Base-by-base conservation (phyloP, 2,113 vertebrate species). In the Elaphurus davidianus region DNA sequence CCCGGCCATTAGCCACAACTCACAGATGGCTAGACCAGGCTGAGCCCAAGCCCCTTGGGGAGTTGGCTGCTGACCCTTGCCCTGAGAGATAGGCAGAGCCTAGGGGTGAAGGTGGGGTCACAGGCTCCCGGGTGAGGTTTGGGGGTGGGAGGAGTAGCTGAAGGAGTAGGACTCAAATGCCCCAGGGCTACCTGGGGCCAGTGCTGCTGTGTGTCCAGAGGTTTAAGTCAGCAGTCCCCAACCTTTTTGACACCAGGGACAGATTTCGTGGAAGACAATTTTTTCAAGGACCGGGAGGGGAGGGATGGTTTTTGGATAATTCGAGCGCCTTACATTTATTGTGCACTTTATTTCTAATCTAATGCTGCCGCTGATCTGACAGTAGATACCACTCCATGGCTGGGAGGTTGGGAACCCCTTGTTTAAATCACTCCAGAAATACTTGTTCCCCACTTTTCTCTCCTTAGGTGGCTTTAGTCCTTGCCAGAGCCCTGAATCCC, bases 111-210 rank as follows among this genome's bases (percentile, higher is more conserved):
- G 36, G 15, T 67, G 76, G 28, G 90, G 71, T 21, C 21, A 27
- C 0, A 1, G 59, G 59, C 23, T 52, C 43, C 19, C 4, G 0
- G 36, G 71, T 30, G 7, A 21, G 8, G 30, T 7, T 40, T 50
- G 11, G 23, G 17, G 74, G 25, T 17, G 30, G 19, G 33, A 27
- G 40, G 76, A 43, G 88, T 33, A 27, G 90, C 47, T 1, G 62
- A 82, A 57, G 52, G 6, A 36, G 21, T 12, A 82, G 47, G 47
- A 21, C 23, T 8, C 62, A 25, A 14, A 52, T 40, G 59, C 67
- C 67, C 82, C 52, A 11, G 17, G 10, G 59, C 50, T 30, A 17
- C 25, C 43, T 28, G 2, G n/a, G 62, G 67, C 3, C 19, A 7
- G 36, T 8, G 43, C 52, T 52, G 47, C 21, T n/a, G 94, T 21